Evolutionary conservation across 2,888 invertebrate genomes (phyloP).

Genomic region (Stictocephala bisonia): DNA sequence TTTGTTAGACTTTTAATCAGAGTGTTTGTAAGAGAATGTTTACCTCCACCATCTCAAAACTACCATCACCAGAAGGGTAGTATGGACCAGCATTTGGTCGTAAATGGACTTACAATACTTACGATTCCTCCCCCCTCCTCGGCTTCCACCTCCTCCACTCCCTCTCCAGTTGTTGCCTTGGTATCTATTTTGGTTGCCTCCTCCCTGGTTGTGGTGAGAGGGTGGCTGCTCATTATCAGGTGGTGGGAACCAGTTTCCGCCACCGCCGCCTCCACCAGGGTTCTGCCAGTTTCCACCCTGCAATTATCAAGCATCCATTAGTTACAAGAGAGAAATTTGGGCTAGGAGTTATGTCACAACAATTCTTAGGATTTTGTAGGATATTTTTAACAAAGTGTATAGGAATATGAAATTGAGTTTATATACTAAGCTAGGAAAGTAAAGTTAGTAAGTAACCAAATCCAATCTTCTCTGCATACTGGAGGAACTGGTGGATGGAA

Average conservation of each 20-base stretch:
- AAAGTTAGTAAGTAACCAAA: too few relatives aligned
- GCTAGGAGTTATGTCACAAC: too few relatives aligned
- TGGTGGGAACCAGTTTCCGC: too few relatives aligned
- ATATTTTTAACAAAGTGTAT: too few relatives aligned
- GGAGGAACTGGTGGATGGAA: too few relatives aligned
- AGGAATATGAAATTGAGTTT: too few relatives aligned
- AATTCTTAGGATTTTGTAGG: neutral
- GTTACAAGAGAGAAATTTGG: too few relatives aligned
- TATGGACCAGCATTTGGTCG: neutral
- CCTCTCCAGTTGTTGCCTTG: constrained; percentile 33
- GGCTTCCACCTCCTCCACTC: constrained; percentile 27
- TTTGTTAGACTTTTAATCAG: too few relatives aligned
- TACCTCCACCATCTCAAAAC: neutral
- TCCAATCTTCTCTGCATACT: too few relatives aligned
- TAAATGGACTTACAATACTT: constrained; percentile 42
- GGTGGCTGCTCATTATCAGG: constrained; percentile 68
- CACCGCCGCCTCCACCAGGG: constrained; percentile 65
- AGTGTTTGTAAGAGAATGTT: too few relatives aligned
- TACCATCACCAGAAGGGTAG: constrained; percentile 31
- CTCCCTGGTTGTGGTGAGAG: constrained; percentile 63
- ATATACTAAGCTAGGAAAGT: too few relatives aligned
- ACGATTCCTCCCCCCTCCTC: constrained; percentile 35
- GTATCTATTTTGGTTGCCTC: constrained; percentile 40
- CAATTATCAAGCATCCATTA: too few relatives aligned
- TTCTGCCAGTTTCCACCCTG: constrained; percentile 15